Evolutionary conservation across 2,113 vertebrate species (phyloP), one percentile per base, ranked within the genome.

Genomic region (Bambusicola thoracicus): DNA sequence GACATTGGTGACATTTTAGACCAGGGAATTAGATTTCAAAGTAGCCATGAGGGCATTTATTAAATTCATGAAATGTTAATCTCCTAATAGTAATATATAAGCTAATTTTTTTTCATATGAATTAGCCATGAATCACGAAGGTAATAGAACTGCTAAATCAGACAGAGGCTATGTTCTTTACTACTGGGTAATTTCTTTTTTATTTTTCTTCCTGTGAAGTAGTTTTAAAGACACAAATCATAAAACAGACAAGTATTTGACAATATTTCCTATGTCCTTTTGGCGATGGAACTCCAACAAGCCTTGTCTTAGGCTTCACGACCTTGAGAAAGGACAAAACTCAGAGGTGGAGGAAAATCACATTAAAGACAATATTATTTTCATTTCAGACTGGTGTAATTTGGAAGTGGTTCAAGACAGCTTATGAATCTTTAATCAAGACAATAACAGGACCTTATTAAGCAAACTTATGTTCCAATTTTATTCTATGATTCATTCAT

Each of bases 1-100:
- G 94, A 84, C 91, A 79, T 56, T 29, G 1, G 53, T 96, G 92
- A 81, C 82, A 92, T 96, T 94, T 95, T 92, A 93, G 89, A 70
- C 87, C 79, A 87, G 66, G 59, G 68, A 96, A 96, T 96, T 89
- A 80, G 86, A 93, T 90, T 96, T 85, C 7, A 3, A 78, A 85
- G 69, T 65, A 94, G 58, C 92, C 92, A 87, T 77, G 72, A 94
- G 56, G 91, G 55, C 93, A 85, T 87, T 92, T 95, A 91, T 90
- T 85, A 95, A 95, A 97, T 94, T 93, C 83, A 85, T 90, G 70
- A 97, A 97, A 97, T 89, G 76, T 91, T 97, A 94, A 96, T 96
- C 83, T 88, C 61, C 75, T 96, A 96, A 95, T 82, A 91, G 58
- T 51, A 94, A 93, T 75, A 93, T 88, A 95, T 92, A 97, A 95